Evolutionary conservation across 2,888 invertebrate genomes (phyloP).

Genomic region (Heliconius ethilla): DNA sequence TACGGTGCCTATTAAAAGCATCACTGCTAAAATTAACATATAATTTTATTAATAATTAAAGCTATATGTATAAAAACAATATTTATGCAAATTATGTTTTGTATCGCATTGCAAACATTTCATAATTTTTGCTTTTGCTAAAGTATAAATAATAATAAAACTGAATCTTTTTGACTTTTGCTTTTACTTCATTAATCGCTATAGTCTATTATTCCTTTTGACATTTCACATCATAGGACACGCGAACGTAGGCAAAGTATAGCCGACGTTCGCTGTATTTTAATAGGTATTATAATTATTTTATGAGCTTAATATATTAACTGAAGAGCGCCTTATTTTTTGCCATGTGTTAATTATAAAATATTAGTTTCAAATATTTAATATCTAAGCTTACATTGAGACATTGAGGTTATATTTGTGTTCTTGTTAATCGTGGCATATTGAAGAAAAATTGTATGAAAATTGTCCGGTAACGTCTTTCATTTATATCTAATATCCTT

Average conservation of each 20-base stretch:
- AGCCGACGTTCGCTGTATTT: slow-evolving; percentile 73
- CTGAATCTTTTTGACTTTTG: background rate
- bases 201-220: slow-evolving; percentile 67
- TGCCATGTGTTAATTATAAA: slow-evolving; percentile 41
- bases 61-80: too few relatives aligned
- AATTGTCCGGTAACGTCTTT: slow-evolving; percentile 45
- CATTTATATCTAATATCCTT: slow-evolving; percentile 43
- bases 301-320: slow-evolving; percentile 38
- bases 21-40: too few relatives aligned
- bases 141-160: background rate
- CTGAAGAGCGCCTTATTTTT: slow-evolving; percentile 34
- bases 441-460: slow-evolving; percentile 55
- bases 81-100: too few relatives aligned
- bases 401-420: slow-evolving; percentile 69
- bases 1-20: too few relatives aligned
- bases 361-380: slow-evolving; percentile 33
- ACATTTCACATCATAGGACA: slow-evolving; percentile 75
- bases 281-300: slow-evolving; percentile 63
- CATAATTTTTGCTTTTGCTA: background rate
- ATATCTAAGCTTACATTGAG: slow-evolving; percentile 46
- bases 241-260: slow-evolving; percentile 77
- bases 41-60: too few relatives aligned
- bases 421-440: slow-evolving; percentile 62
- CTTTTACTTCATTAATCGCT: slow-evolving; percentile 19
- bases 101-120: too few relatives aligned